Evolutionary conservation across 2,888 invertebrate species (phyloP), one percentile per base, ranked within the genome.

Genomic region (Dorcus parallelipipedus): DNA sequence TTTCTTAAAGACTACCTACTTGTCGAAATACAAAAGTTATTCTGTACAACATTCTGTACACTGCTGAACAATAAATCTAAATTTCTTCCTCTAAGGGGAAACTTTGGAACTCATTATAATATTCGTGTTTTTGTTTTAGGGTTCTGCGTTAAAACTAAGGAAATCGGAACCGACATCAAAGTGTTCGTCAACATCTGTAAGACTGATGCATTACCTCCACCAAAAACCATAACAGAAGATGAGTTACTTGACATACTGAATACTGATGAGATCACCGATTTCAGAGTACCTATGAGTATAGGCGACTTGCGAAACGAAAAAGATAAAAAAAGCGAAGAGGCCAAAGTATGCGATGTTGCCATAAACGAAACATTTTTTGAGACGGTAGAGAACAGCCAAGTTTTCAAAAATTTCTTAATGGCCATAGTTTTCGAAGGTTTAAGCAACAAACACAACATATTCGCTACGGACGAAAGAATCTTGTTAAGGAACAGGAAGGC

Each of bases 281-380:
- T 86, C 76, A 81, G 89, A 61, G 87, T 96, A 47, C 95, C 95
- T 0, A 91, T 96, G 91, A 95, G 95, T 74, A 89, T 96, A 63
- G 94, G 94, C 0, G 89, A 90, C 71, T 86, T 90, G 3, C 87
- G 89, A 66, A 82, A 83, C 5, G 93, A 93, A 71, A 78, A 80
- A 20, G 95, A 95, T 74, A 94, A 92, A 75, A 76, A 76, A 62
- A 90, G 91, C 38, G 80, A 83, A 20, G 84, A 86, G 0, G 89
- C 89, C 40, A 85, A 86, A 58, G 91, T 86, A 0, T 92, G 90
- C 73, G 95, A 96, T 76, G 86, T 96, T 33, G 91, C 93, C 2
- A 84, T 96, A 38, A 90, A 93, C 77, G 84, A 90, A 2, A 78
- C 80, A 1, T 95, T 94, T 71, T 88, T 89, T 70, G 80, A 83